These are phyloP conservation scores for Istiophorus platypterus DNA, from an alignment of 2,113 vertebrate species.

Conservation along the genomic window DNA sequence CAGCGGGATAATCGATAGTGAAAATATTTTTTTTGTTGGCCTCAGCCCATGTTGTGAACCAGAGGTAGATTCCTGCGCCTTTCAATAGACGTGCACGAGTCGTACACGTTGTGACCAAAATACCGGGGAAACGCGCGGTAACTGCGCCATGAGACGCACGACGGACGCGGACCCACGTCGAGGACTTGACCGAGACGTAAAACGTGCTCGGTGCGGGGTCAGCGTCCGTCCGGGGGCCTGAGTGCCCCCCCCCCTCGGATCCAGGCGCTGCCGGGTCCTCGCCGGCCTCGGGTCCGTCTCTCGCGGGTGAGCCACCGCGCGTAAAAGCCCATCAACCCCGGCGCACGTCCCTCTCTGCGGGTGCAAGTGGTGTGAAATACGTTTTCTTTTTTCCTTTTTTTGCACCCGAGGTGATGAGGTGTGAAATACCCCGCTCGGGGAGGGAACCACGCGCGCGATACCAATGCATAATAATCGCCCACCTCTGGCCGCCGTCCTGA, in stretches of 20 bases:
- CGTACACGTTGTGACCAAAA: constrained; percentile 41
- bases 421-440: constrained; percentile 78
- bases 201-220: constrained; percentile 1
- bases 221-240: not conserved
- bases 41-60: not conserved
- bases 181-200: constrained; percentile 19
- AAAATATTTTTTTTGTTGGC: not conserved
- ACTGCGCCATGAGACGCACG: constrained; percentile 19
- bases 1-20: not conserved
- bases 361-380: constrained; percentile 79
- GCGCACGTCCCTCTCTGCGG: constrained; percentile 60
- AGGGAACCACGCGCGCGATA: constrained; percentile 67
- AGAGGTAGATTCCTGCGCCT: not conserved
- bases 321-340: constrained; percentile 68
- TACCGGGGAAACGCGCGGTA: constrained; percentile 35
- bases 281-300: constrained; percentile 47
- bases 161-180: too few relatives aligned
- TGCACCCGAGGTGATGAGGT: constrained; percentile 77
- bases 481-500: constrained; percentile 67
- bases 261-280: too few relatives aligned
- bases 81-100: constrained; percentile 29
- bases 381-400: too few relatives aligned
- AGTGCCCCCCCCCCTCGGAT: too few relatives aligned
- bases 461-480: constrained; percentile 78
- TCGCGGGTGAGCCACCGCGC: constrained; percentile 56